Evolutionary conservation across 23 tunicate species (phyloP), one percentile per base, ranked within the genome.

Genomic region (Ciona savignyi): DNA sequence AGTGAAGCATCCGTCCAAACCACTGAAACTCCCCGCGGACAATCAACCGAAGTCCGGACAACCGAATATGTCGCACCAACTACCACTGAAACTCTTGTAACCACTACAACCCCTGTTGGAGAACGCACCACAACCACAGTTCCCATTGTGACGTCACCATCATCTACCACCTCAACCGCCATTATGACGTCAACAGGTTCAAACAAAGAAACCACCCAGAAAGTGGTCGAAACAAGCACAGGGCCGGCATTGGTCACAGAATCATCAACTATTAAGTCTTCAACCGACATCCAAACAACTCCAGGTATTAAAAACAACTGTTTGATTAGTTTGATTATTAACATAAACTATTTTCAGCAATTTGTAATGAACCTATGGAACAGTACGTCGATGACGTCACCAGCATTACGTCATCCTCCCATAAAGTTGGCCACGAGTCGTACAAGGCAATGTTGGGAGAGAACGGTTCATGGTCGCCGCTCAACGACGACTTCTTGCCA

Each of bases 381-480:
- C n/a, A n/a, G n/a, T n/a, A n/a, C n/a, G n/a, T n/a, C n/a, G n/a
- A n/a, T n/a, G n/a, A n/a, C n/a, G n/a, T n/a, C n/a, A n/a, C n/a
- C n/a, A n/a, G n/a, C n/a, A n/a, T n/a, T n/a, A n/a, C n/a, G n/a
- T n/a, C n/a, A n/a, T n/a, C n/a, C n/a, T n/a, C n/a, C n/a, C n/a
- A n/a, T n/a, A n/a, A n/a, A n/a, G n/a, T n/a, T n/a, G n/a, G 65
- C 65, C 65, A 61, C 65, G 65, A 23, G 65, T 20, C 19, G 19
- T 49, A n/a, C n/a, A n/a, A n/a, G n/a, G n/a, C n/a, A n/a, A n/a
- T n/a, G n/a, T n/a, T n/a, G n/a, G n/a, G n/a, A n/a, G n/a, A n/a
- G n/a, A n/a, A n/a, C 15, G 56, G 56, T 20, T 82, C 68, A 1
- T 85, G 90, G 90, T 61, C 83, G 6, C 83, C 90, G 0, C 1